Conservation (phyloP, 1,140 invertebrate genomes). For the Colletes gigas region DNA sequence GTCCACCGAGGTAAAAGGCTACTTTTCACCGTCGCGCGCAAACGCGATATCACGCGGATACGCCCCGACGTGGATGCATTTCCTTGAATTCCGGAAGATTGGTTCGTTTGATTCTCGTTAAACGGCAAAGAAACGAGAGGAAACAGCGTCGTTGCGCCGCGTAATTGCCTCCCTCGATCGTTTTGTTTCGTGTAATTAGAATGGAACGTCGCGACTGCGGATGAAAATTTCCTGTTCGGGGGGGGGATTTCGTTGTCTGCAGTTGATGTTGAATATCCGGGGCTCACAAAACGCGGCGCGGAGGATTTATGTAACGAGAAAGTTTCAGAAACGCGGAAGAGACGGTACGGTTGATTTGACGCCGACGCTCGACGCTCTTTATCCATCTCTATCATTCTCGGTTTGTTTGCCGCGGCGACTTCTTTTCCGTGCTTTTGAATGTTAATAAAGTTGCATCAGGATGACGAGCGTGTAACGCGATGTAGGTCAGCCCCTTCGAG, state of each 20-base stretch:
- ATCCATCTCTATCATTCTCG: too few species aligned
- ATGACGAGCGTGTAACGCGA: neutral
- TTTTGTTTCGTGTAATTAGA: constrained; percentile 20
- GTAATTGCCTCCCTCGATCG: neutral
- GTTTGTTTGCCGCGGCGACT: neutral
- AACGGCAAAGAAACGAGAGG: neutral
- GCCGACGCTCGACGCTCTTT: neutral
- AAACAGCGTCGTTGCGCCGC: neutral
- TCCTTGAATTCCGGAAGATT: neutral
- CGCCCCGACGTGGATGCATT: neutral
- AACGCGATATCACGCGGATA: too few species aligned
- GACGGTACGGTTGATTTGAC: constrained; percentile 1
- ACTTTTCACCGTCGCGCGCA: neutral
- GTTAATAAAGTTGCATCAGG: constrained; percentile 23
- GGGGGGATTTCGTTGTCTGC: too few species aligned
- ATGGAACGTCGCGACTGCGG: neutral
- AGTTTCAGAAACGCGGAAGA: neutral
- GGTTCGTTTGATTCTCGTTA: constrained; percentile 10
- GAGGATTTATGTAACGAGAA: neutral
- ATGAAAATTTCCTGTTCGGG: too few species aligned
- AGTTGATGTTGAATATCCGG: too few species aligned
- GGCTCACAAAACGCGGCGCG: too few species aligned
- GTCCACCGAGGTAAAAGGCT: constrained; percentile 14
- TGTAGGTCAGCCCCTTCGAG: constrained; percentile 26
- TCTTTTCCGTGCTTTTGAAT: constrained; percentile 4